phyloP scores from a whole-genome alignment of 2,888 invertebrate genomes.

The Chymomyza procnemis region DNA sequence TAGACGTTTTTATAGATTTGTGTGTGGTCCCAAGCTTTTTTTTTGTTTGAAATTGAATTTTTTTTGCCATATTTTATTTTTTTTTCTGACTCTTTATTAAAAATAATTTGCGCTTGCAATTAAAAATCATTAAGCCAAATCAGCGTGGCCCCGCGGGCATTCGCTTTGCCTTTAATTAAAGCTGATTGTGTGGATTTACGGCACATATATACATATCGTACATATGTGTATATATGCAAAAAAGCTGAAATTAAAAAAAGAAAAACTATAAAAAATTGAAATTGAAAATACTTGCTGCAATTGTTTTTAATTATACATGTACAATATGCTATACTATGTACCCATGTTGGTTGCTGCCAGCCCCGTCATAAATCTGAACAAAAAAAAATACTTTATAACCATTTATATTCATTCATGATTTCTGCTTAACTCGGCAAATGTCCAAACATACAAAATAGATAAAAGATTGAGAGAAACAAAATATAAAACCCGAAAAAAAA shows the following conservation, averaged over 20 bases:
- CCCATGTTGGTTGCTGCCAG: neutral
- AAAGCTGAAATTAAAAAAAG: slow-evolving; percentile 21
- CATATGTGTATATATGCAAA: slow-evolving; percentile 14
- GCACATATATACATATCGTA: neutral
- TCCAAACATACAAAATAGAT: slow-evolving; percentile 20
- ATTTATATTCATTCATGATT: slow-evolving; percentile 45
- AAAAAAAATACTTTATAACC: slow-evolving; percentile 19
- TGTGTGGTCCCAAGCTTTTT: too few relatives aligned
- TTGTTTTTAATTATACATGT: slow-evolving; percentile 50
- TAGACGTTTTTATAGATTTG: neutral
- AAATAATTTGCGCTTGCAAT: slow-evolving; percentile 47
- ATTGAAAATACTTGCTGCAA: slow-evolving; percentile 41
- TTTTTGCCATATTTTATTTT: neutral
- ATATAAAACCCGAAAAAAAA: neutral
- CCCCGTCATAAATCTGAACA: slow-evolving; percentile 30
- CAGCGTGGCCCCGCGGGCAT: slow-evolving; percentile 45
- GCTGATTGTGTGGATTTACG: slow-evolving; percentile 54
- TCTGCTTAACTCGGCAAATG: slow-evolving; percentile 16
- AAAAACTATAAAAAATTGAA: slow-evolving; percentile 25
- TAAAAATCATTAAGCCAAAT: slow-evolving; percentile 62
- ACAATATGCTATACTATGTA: neutral
- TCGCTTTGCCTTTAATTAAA: slow-evolving; percentile 46
- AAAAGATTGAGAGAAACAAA: slow-evolving; percentile 29
- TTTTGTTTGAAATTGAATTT: neutral
- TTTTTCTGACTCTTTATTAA: slow-evolving; percentile 17